Evolutionary conservation across 2,113 vertebrate genomes (phyloP), one percentile per base, ranked within the genome.

Genomic region (Protobothrops flavoviridis): DNA sequence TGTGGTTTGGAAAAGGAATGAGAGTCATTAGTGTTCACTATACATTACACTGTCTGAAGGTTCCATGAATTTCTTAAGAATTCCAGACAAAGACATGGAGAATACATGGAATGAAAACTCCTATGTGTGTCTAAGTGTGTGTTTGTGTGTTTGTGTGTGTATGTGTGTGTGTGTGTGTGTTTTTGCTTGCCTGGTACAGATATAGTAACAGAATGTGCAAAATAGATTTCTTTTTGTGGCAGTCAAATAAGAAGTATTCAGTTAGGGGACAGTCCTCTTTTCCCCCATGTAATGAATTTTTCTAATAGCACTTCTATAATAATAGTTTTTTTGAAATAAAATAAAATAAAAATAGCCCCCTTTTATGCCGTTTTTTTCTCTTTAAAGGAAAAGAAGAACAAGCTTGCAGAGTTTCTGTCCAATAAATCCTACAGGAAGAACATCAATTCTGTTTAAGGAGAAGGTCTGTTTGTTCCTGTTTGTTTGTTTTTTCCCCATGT

Each of bases 341-440:
- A 50, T 50, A 50, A 91, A 81, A 45, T 50, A 45, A 56, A 93
- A 39, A 29, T 53, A 97, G 94, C 91, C 97, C 48, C 48, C 45
- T 5, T 45, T 98, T 98, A 97, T 97, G 96, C 91, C 97, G 94
- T 95, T 93, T 74, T 74, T 85, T 96, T 93, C 87, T 95, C 93
- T 26, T 64, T 93, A 96, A 94, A 55, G 95, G 93, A 91, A 87
- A 52, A 61, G 33, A 61, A 88, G 57, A 24, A 33, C n/a, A 92
- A 24, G 24, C 29, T 24, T 69, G 48, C 29, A n/a, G 91, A 9
- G 43, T 45, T 55, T 20, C 69, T 53, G 48, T 64, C 45, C 26
- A 61, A 59, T 48, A 52, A 43, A 59, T 39, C 9, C 17, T 43
- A 55, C 12, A 52, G 43, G 33, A 85, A 74, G 59, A 61, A 90